These are phyloP conservation scores for Scatophagus argus DNA, from an alignment of 2,113 vertebrate genomes.

Conservation along the genomic window DNA sequence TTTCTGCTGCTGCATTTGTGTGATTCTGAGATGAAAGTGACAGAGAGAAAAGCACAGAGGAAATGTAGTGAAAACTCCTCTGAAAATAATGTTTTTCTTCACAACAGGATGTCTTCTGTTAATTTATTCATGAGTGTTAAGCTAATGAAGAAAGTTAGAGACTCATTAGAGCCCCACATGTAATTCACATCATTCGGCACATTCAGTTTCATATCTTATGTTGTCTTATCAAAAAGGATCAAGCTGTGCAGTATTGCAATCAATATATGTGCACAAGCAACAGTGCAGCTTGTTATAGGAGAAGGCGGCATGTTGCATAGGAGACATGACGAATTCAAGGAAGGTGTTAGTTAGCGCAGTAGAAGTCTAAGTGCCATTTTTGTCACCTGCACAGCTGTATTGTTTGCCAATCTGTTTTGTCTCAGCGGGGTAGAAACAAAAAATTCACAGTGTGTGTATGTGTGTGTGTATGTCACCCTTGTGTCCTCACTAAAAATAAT, in stretches of 20 bases:
- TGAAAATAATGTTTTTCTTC: background rate
- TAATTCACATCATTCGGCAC: background rate
- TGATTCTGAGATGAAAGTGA: slow-evolving; percentile 63
- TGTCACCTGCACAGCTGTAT: slow-evolving; percentile 32
- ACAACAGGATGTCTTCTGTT: background rate
- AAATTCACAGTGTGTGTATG: background rate
- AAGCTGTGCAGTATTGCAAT: background rate
- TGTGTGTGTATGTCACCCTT: background rate
- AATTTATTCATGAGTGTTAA: background rate
- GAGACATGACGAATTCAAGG: slow-evolving; percentile 24
- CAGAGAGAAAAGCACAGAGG: background rate
- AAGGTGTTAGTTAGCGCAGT: slow-evolving; percentile 1
- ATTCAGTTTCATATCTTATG: background rate
- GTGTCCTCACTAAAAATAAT: background rate
- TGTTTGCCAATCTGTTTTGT: slow-evolving; percentile 31
- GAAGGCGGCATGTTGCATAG: background rate
- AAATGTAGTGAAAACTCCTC: background rate
- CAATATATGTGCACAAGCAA: slow-evolving; percentile 1
- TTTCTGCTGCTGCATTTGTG: slow-evolving; percentile 79
- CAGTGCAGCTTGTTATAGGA: background rate
- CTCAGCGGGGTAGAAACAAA: slow-evolving; percentile 20
- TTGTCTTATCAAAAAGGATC: background rate
- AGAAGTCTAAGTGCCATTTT: slow-evolving; percentile 22
- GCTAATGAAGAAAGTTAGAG: background rate
- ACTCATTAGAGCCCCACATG: background rate